Evolutionary conservation across 2,888 invertebrate genomes (phyloP).

Genomic region (Rhopalosiphum nymphaeae): DNA sequence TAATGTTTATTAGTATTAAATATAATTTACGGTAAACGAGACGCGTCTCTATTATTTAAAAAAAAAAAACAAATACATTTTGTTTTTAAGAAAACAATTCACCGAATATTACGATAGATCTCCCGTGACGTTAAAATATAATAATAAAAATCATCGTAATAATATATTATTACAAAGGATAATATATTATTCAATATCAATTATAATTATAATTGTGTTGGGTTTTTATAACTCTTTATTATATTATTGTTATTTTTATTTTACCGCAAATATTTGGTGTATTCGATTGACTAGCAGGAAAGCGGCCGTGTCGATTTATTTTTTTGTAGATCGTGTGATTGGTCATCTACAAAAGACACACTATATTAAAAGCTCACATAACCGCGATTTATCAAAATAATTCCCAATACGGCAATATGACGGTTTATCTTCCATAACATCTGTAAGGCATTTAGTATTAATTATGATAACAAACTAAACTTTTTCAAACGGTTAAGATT

Average conservation of each 20-base stretch:
- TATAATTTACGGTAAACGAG: background rate
- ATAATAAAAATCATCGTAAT: background rate
- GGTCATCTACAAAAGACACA: background rate
- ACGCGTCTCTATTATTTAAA: background rate
- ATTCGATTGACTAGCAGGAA: background rate
- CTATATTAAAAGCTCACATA: background rate
- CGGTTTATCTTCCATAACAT: background rate
- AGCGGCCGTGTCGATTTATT: background rate
- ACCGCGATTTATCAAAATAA: background rate
- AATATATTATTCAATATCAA: background rate
- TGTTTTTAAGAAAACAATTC: background rate
- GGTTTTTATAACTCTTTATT: background rate
- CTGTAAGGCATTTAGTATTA: background rate
- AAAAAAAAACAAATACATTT: background rate
- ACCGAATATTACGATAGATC: background rate
- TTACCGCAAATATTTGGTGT: background rate
- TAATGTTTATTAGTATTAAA: background rate
- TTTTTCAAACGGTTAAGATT: background rate
- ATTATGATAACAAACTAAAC: background rate
- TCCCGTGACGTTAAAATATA: background rate
- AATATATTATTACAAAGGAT: background rate
- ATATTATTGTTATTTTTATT: background rate
- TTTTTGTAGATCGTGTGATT: background rate
- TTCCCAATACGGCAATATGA: background rate
- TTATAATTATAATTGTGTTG: background rate